phyloP scores from a whole-genome alignment of 2,888 invertebrate genomes.

The Quadriops clusia region DNA sequence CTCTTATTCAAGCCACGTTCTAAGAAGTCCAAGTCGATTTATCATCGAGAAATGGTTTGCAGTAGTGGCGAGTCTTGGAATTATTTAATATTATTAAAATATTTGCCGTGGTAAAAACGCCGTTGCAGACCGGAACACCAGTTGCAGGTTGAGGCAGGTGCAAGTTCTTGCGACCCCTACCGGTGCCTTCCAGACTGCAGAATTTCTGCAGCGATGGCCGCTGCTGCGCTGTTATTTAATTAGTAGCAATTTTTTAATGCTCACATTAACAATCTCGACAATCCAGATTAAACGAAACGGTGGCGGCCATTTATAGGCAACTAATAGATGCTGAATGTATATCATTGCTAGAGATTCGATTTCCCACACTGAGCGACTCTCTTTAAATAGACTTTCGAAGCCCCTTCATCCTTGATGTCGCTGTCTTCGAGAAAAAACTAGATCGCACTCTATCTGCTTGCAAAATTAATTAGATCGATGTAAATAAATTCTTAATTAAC shows the following conservation, averaged over 20 bases:
- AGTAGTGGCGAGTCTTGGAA: slow-evolving; percentile 25
- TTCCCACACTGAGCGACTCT: too few relatives aligned
- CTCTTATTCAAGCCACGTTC: slow-evolving; percentile 24
- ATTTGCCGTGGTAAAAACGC: slow-evolving; percentile 27
- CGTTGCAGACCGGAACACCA: slow-evolving; percentile 28
- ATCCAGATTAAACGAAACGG: slow-evolving; percentile 30
- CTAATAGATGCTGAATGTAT: slow-evolving; percentile 18
- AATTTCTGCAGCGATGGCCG: slow-evolving; percentile 26
- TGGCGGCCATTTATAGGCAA: slow-evolving; percentile 27
- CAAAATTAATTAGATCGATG: too few relatives aligned
- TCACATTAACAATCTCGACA: slow-evolving; percentile 31
- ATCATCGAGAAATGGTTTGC: slow-evolving; percentile 32
- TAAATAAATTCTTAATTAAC: too few relatives aligned
- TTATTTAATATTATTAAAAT: slow-evolving; percentile 37
- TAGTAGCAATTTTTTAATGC: slow-evolving; percentile 31
- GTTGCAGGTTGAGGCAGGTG: slow-evolving; percentile 27
- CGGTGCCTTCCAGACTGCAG: slow-evolving; percentile 31
- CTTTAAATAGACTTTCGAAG: too few relatives aligned
- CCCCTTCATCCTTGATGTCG: too few relatives aligned
- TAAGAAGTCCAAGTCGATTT: slow-evolving; percentile 26
- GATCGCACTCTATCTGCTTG: too few relatives aligned
- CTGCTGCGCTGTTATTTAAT: slow-evolving; percentile 30
- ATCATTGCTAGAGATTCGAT: too few relatives aligned
- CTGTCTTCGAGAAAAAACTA: too few relatives aligned
- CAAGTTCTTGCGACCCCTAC: slow-evolving; percentile 28